Evolutionary conservation across 1,140 invertebrate genomes (phyloP).

Genomic region (Harlomillsia oculata): DNA sequence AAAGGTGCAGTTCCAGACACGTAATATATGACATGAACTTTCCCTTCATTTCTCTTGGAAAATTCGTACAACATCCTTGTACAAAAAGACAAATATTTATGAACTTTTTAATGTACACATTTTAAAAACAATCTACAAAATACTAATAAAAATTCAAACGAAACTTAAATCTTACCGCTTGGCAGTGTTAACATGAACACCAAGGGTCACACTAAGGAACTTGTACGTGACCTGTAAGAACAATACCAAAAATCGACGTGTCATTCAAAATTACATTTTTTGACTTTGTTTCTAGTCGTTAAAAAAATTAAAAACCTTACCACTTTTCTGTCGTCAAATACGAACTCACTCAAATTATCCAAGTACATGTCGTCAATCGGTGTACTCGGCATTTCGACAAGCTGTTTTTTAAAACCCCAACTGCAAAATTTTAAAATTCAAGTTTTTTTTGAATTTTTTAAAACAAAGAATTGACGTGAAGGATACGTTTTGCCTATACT

Average conservation of each 20-base stretch:
- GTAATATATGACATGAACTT: conserved; percentile 22
- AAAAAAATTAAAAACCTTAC: conserved; percentile 14
- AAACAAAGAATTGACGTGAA: neutral
- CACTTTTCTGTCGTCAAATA: conserved; percentile 29
- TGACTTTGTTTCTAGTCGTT: neutral
- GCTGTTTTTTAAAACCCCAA: neutral
- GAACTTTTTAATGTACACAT: too few relatives aligned
- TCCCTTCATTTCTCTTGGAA: conserved; percentile 14
- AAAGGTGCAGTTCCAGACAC: conserved; percentile 12
- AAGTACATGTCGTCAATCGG: conserved; percentile 16
- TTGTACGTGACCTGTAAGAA: conserved; percentile 34
- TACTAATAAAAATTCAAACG: too few relatives aligned
- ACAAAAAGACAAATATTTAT: neutral
- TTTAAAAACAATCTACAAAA: too few relatives aligned
- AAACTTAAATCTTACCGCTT: conserved; percentile 31
- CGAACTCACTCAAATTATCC: conserved; percentile 25
- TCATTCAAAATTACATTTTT: neutral
- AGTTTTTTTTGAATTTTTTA: too few relatives aligned
- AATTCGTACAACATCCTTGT: conserved; percentile 33
- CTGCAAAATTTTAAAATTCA: neutral
- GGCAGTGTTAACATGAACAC: conserved; percentile 35
- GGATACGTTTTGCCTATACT: neutral
- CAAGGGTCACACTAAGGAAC: conserved; percentile 28
- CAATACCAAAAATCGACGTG: conserved; percentile 3
- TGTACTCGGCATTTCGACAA: neutral